Evolutionary conservation across 2,888 invertebrate genomes (phyloP), one percentile per base, ranked within the genome.

Genomic region (Ormyrus thymus): DNA sequence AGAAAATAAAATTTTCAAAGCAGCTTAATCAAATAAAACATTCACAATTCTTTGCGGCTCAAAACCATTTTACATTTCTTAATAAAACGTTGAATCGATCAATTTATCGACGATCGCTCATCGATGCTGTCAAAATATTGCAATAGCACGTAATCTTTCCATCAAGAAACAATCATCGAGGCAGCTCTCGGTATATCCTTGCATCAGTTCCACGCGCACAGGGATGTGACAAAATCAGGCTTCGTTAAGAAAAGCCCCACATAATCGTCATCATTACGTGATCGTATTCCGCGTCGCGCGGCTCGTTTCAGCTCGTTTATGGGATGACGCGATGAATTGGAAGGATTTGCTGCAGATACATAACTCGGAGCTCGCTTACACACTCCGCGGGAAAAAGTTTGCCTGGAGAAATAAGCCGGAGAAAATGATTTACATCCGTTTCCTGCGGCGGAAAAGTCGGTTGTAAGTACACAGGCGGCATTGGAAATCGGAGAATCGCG

Each of bases 401-500:
- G 10, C 29, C 15, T 29, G 15, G 50, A 9, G 65, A n/a, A 51
- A 43, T 1, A 6, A 64, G 53, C 64, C 6, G n/a, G 55, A 62
- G 71, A 72, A 66, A 72, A 65, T 77, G 71, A 70, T 72, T 77
- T 55, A 71, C 53, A 56, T 66, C 13, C 51, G 13, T 58, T 77
- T 65, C 71, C 77, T 71, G 58, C 45, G 15, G 45, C 51, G 43
- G 55, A 65, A 76, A 70, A 71, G 58, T 76, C 70, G 56, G 53
- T 11, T 45, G n/a, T 4, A 29, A 29, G 29, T 29, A 29, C n/a
- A 69, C 15, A 61, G n/a, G 51, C 56, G 13, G 55, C 70, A 62
- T 64, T 65, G 53, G 65, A 77, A 77, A 72, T 77, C 66, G 29
- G 69, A 76, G 70, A 65, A 70, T 70, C 66, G 61, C 71, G 65